Conservation (phyloP, 2,888 invertebrate genomes). For the Brachyptera putata region DNA sequence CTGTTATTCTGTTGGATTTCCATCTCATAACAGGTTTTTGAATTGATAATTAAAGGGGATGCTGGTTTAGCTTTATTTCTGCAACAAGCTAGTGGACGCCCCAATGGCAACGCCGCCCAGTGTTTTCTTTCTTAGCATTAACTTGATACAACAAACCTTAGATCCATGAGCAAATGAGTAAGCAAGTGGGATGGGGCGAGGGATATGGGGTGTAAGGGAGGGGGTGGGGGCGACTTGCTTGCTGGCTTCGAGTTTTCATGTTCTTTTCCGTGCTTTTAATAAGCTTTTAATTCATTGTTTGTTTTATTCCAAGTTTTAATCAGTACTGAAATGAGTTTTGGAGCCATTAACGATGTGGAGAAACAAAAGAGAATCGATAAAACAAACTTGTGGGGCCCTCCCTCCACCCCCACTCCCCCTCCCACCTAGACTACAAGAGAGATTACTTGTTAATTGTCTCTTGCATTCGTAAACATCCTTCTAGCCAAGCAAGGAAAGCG, state of each 20-base stretch:
- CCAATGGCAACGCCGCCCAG: not conserved
- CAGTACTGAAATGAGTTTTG: conserved; percentile 36
- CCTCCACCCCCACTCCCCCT: too few species aligned
- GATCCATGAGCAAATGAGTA: conserved; percentile 22
- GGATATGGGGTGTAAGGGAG: conserved; percentile 16
- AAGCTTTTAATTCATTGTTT: conserved; percentile 36
- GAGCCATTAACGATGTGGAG: conserved; percentile 36
- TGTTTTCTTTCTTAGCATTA: conserved; percentile 17
- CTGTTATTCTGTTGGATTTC: too few species aligned
- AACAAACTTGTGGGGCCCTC: conserved; percentile 34
- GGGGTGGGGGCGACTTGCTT: conserved; percentile 18
- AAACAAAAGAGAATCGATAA: conserved; percentile 36
- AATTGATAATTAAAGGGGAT: conserved; percentile 1
- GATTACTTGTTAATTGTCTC: conserved; percentile 36
- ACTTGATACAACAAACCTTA: conserved; percentile 22
- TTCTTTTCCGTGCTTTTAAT: conserved; percentile 35
- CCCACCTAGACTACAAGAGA: conserved; percentile 32
- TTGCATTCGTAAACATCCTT: conserved; percentile 35
- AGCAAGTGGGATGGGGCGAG: conserved; percentile 22
- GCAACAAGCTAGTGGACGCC: not conserved
- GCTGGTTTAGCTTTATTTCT: not conserved
- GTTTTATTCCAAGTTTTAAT: conserved; percentile 36
- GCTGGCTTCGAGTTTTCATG: conserved; percentile 31
- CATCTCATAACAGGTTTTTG: too few species aligned
- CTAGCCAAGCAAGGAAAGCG: not conserved